These are phyloP conservation scores for Maniola hyperantus DNA, from an alignment of 2,888 invertebrate species.

Conservation along the genomic window DNA sequence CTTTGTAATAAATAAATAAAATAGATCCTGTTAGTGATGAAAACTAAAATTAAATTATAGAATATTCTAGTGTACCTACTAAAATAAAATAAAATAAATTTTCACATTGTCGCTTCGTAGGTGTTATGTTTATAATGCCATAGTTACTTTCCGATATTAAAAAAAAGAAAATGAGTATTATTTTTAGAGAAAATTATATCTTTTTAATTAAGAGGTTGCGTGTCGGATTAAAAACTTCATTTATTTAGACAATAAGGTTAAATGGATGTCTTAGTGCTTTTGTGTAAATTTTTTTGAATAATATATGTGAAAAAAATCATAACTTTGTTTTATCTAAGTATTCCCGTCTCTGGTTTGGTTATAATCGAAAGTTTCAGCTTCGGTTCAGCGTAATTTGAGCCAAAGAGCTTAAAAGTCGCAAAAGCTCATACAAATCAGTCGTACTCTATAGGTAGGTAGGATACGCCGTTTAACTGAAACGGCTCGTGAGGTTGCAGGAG, in stretches of 20 bases:
- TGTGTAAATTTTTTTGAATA: conserved; percentile 83
- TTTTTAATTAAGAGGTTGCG: conserved; percentile 75
- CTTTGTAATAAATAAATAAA: conserved; percentile 59
- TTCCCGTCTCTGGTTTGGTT: not conserved
- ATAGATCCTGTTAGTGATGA: conserved; percentile 61
- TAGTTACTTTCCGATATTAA: conserved; percentile 69
- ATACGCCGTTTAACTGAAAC: too few species aligned
- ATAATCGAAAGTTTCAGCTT: not conserved
- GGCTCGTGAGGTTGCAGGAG: too few species aligned
- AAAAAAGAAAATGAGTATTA: conserved; percentile 70
- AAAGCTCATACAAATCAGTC: too few species aligned
- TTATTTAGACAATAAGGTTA: conserved; percentile 83
- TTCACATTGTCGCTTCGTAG: conserved; percentile 71
- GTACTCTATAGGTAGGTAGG: too few species aligned
- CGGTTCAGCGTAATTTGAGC: not conserved
- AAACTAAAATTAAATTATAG: conserved; percentile 53
- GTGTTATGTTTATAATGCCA: conserved; percentile 72
- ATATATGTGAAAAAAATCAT: conserved; percentile 79
- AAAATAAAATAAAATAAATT: conserved; percentile 47
- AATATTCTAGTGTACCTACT: conserved; percentile 59
- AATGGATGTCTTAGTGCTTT: conserved; percentile 84
- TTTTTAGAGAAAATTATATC: conserved; percentile 82
- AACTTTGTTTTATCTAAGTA: conserved; percentile 37
- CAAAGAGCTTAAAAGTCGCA: too few species aligned
- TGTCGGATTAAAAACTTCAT: conserved; percentile 79